A percentile compares a stretch with the other conserved stretches of the same genome.
These are phyloP conservation scores for Karalla daura DNA, from an alignment of 2,797 vertebrate species.

Conservation along the genomic window DNA sequence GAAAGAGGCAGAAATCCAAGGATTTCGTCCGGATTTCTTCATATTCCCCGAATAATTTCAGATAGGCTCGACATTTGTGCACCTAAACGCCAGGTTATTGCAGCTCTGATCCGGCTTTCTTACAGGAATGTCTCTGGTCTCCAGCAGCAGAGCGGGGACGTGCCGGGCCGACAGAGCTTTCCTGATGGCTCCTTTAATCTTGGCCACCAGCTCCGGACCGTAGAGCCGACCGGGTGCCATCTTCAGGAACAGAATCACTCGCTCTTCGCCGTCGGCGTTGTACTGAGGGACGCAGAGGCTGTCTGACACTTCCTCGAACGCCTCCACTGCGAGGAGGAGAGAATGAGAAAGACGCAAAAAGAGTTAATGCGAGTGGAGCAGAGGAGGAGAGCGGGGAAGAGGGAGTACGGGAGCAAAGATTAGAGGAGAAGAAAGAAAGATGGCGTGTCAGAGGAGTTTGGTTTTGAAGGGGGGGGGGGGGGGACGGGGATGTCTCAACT, in stretches of 20 bases:
- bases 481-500: neutral
- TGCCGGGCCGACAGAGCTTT: constrained; percentile 91
- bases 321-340: constrained; percentile 87
- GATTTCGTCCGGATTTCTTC: no score
- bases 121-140: constrained; percentile 96
- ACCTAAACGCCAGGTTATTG: no score
- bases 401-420: constrained; percentile 2
- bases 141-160: constrained; percentile 91
- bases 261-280: constrained; percentile 90
- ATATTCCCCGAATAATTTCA: no score
- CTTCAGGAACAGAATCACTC: constrained; percentile 94
- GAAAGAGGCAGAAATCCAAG: no score
- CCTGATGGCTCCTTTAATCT: constrained; percentile 88
- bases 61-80: no score
- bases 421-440: neutral
- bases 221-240: constrained; percentile 87
- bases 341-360: constrained; percentile 17
- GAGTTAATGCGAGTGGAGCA: constrained; percentile 24
- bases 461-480: neutral
- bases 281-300: constrained; percentile 97
- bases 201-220: constrained; percentile 81
- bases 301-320: constrained; percentile 94
- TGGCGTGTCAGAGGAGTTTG: neutral
- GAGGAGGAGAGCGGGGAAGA: constrained; percentile 15
- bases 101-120: no score